Evolutionary conservation across 1,140 invertebrate species (phyloP).

Genomic region (Zaprionus ghesquierei): DNA sequence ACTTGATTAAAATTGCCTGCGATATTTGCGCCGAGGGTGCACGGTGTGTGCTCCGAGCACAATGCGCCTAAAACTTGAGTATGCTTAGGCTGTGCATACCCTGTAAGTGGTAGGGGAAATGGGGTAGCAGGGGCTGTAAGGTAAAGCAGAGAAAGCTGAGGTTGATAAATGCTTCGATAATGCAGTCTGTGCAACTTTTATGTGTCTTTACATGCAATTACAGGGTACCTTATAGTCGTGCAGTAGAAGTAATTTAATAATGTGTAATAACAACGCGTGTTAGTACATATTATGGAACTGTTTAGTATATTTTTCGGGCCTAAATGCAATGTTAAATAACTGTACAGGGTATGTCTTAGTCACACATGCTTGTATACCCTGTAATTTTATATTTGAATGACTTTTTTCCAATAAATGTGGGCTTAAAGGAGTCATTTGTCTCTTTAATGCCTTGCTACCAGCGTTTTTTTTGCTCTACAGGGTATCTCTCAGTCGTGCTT

Average conservation of each 20-base stretch:
- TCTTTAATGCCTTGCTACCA: too few relatives aligned
- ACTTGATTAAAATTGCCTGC: slow-evolving; percentile 44
- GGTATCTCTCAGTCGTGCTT: too few relatives aligned
- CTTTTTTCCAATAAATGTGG: too few relatives aligned
- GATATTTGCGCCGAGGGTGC: neutral
- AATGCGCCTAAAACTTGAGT: slow-evolving; percentile 29
- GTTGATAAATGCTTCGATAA: too few relatives aligned
- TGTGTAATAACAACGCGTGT: neutral
- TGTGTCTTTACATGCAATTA: fast-evolving
- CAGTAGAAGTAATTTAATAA: too few relatives aligned
- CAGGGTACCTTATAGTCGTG: neutral
- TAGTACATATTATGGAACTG: neutral
- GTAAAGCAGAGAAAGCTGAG: neutral
- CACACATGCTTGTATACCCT: neutral
- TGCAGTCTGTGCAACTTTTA: neutral
- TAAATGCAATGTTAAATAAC: neutral
- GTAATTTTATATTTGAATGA: neutral
- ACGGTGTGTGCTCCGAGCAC: too few relatives aligned
- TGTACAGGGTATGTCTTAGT: neutral
- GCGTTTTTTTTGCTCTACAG: too few relatives aligned
- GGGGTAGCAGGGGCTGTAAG: neutral
- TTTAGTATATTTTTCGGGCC: too few relatives aligned
- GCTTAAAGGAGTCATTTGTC: too few relatives aligned
- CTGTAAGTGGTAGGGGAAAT: neutral
- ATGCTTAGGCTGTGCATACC: slow-evolving; percentile 10